Base-by-base conservation (phyloP, 2,888 invertebrate genomes). In the Morpho deidamia region DNA sequence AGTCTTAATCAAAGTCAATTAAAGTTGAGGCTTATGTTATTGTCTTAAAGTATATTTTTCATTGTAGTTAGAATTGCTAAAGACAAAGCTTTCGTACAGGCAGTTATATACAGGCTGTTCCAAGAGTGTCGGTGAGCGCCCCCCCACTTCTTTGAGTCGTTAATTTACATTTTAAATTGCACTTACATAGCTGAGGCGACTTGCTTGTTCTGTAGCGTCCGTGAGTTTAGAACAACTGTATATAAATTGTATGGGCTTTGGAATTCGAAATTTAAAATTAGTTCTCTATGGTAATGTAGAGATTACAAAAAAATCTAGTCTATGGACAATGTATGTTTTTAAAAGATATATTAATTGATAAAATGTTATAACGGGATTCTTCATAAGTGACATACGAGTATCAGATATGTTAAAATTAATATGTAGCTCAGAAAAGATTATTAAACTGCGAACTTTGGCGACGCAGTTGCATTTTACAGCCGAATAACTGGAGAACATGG, bases 161-260 rank as follows among this genome's bases (percentile, higher is more conserved):
- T 90, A 90, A 90, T 90, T 90, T 90, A 90, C 90, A 90, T 90
- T 90, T 90, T 90, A 90, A 90, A 90, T 90, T 90, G 89, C 90
- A 88, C 88, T 90, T 87, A 86, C 84, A 88, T 88, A 81, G 86
- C 81, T 76, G 74, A 75, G 84, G 86, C 83, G 83, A 83, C 75
- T 83, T 78, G 77, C 71, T 76, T 79, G 86, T 83, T 84, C 81
- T 81, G 79, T 76, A 79, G 71, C 78, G 76, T 68, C 81, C 76
- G 43, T 78, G 72, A 59, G 46, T 64, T 64, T 57, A 54, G 58
- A 68, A 58, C 64, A 63, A 51, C 62, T 39, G 39, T 39, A 39
- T 37, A 37, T 70, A 68, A 66, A 23, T 55, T 48, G 51, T 52
- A 49, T 48, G 51, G 47, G 38, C 39, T 35, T 43, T 50, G 55